Evolutionary conservation across 2,113 vertebrate species (phyloP).

Genomic region (Ailuropoda melanoleuca): DNA sequence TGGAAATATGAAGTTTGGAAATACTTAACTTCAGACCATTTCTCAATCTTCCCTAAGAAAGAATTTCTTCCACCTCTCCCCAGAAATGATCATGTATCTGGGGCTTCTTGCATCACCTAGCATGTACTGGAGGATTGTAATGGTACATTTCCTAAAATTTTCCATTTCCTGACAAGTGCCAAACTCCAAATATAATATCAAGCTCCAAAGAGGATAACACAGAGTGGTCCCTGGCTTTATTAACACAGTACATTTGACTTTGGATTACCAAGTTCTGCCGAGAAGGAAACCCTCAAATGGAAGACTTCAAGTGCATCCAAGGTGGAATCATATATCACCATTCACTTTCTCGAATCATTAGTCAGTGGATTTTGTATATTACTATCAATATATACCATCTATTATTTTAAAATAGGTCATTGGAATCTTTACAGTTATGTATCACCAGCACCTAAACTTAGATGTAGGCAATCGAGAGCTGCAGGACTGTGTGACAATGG

Average conservation of each 20-base stretch:
- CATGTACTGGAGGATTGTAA: background rate
- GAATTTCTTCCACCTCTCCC: background rate
- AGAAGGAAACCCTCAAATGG: background rate
- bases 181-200: background rate
- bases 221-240: background rate
- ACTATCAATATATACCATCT: background rate
- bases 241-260: background rate
- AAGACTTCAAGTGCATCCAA: background rate
- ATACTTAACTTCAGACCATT: background rate
- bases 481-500: background rate
- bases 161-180: background rate
- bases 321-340: background rate
- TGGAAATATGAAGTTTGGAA: slow-evolving; percentile 30
- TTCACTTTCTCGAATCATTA: background rate
- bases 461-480: background rate
- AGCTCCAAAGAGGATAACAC: background rate
- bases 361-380: background rate
- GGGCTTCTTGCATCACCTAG: background rate
- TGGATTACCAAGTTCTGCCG: background rate
- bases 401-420: slow-evolving; percentile 47
- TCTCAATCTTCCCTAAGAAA: background rate
- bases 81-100: background rate
- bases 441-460: slow-evolving; percentile 13
- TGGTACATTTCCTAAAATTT: background rate
- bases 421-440: background rate